These are phyloP conservation scores for Melinaea menophilus DNA, from an alignment of 2,888 invertebrate species.

Conservation along the genomic window DNA sequence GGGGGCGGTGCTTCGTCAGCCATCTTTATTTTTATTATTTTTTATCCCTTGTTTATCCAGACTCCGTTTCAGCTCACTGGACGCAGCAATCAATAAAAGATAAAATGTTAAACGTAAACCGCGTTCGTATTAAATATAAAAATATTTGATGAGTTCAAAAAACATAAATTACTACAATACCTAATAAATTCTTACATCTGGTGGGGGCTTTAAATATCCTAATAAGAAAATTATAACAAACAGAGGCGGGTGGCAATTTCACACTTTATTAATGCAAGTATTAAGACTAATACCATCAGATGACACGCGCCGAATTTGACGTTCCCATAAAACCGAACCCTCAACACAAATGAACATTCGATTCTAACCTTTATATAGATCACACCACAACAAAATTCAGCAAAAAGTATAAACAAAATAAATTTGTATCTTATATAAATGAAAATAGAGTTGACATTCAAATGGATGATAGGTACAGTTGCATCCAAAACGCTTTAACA, in stretches of 20 bases:
- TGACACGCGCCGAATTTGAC: conserved; percentile 75
- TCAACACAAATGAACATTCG: conserved; percentile 44
- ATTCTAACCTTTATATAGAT: conserved; percentile 45
- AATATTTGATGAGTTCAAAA: background rate
- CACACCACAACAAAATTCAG: conserved; percentile 9
- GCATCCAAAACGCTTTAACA: conserved; percentile 47
- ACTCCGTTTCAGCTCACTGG: conserved; percentile 66
- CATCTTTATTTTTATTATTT: conserved; percentile 68
- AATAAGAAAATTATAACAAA: conserved; percentile 74
- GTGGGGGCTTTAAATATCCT: conserved; percentile 50
- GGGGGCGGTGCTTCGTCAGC: conserved; percentile 69
- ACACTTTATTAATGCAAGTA: conserved; percentile 78
- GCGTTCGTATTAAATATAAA: conserved; percentile 61
- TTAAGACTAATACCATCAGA: conserved; percentile 73
- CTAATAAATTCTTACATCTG: conserved; percentile 14
- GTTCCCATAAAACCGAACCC: conserved; percentile 67
- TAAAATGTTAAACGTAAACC: conserved; percentile 69
- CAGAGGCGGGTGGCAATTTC: conserved; percentile 73
- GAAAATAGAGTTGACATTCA: conserved; percentile 40
- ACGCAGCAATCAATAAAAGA: conserved; percentile 71
- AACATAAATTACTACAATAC: no score
- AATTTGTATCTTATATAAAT: conserved; percentile 30
- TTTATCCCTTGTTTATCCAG: conserved; percentile 75
- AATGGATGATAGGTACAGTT: conserved; percentile 36
- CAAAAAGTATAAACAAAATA: conserved; percentile 14